Evolutionary conservation across 2,888 invertebrate genomes (phyloP).

Genomic region (Notodonta ziczac): DNA sequence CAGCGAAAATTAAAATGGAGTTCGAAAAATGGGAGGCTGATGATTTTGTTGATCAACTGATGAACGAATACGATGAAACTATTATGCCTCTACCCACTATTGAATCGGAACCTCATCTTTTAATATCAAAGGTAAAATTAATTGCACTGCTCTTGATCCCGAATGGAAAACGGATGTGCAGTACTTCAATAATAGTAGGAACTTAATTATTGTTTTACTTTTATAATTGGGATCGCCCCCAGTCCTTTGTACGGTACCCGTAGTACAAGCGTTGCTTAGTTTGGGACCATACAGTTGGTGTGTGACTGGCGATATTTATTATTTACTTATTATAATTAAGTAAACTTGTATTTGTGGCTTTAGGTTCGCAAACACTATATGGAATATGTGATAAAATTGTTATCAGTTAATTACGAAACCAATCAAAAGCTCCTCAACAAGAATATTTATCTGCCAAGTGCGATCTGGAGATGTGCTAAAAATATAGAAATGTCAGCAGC

Average conservation of each 20-base stretch:
- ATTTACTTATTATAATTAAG: too few relatives aligned
- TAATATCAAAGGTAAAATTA: constrained; percentile 71
- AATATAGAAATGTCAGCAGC: constrained; percentile 73
- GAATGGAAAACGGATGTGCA: background rate
- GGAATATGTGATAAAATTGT: constrained; percentile 70
- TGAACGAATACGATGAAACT: constrained; percentile 64
- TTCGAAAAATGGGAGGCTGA: constrained; percentile 46
- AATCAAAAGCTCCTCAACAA: constrained; percentile 69
- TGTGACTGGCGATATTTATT: too few relatives aligned
- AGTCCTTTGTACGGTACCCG: too few relatives aligned
- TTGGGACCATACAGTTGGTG: too few relatives aligned
- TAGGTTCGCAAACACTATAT: constrained; percentile 80
- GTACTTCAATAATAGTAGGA: constrained; percentile 6
- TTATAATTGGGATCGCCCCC: too few relatives aligned
- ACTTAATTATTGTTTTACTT: too few relatives aligned
- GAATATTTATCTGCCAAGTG: constrained; percentile 74
- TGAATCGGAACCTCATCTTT: constrained; percentile 71
- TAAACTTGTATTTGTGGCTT: constrained; percentile 20
- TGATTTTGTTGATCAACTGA: constrained; percentile 54
- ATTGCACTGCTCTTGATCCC: background rate
- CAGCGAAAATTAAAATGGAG: constrained; percentile 15
- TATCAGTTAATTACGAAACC: constrained; percentile 72
- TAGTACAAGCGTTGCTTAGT: too few relatives aligned
- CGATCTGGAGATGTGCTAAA: constrained; percentile 78
- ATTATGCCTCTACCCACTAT: constrained; percentile 67